Conservation (phyloP, 2,113 vertebrate species). For the Varanus komodoensis region DNA sequence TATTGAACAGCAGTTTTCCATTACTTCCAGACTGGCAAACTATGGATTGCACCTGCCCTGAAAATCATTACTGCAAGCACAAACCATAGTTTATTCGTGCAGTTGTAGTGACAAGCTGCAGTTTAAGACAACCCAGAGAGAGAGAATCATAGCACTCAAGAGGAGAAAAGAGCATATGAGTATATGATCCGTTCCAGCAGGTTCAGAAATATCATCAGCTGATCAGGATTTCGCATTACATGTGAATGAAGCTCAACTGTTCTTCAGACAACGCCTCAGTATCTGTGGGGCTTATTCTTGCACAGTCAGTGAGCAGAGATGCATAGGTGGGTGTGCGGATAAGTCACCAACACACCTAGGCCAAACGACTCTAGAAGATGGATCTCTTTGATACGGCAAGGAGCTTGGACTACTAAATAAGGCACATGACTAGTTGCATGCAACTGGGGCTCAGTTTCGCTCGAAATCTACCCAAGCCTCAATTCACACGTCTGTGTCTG, state of each 20-base stretch:
- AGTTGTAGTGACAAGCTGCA: neutral
- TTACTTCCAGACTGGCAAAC: too few species aligned
- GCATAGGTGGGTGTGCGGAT: neutral
- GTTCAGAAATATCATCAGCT: neutral
- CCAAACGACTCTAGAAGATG: neutral
- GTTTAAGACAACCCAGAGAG: neutral
- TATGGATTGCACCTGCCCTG: too few species aligned
- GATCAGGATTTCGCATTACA: neutral
- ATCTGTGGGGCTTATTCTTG: neutral
- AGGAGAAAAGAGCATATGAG: neutral
- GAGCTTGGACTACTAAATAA: neutral
- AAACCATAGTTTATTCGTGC: too few species aligned
- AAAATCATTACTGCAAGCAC: too few species aligned
- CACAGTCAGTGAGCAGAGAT: neutral
- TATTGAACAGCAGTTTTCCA: too few species aligned
- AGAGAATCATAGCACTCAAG: neutral
- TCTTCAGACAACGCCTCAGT: neutral
- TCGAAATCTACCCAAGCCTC: neutral
- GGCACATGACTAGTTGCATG: neutral
- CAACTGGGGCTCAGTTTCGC: neutral
- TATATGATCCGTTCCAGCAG: neutral
- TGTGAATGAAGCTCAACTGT: neutral
- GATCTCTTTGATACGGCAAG: neutral
- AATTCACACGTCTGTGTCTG: neutral
- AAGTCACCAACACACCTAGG: neutral